Conservation (phyloP, 2,888 invertebrate genomes). For the Diploptera punctata region DNA sequence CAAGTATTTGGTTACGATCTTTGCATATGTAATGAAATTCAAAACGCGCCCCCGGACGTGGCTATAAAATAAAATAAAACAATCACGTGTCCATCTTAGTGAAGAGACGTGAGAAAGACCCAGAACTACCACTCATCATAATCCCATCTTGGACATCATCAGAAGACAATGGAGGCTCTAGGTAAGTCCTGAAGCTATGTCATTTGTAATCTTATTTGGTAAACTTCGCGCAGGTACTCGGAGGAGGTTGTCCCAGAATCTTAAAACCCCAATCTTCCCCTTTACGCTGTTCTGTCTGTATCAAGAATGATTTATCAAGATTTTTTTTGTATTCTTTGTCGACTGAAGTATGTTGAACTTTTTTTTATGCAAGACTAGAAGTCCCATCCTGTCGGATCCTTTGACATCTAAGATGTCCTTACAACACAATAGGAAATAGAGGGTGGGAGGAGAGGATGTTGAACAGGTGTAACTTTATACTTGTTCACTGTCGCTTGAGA, state of each 20-base stretch:
- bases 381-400: conserved; percentile 10
- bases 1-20: neutral
- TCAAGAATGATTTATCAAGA: neutral
- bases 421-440: neutral
- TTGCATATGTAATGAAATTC: conserved; percentile 18
- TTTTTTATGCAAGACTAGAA: neutral
- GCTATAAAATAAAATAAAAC: neutral
- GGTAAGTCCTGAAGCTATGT: conserved; percentile 20
- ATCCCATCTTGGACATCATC: neutral
- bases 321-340: conserved; percentile 4
- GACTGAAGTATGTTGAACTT: neutral
- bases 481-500: neutral
- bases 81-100: conserved; percentile 11
- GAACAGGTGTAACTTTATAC: neutral
- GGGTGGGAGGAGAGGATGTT: neutral
- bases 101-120: conserved; percentile 9
- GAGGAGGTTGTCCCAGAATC: conserved; percentile 3
- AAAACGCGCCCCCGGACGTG: neutral
- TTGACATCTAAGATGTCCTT: neutral
- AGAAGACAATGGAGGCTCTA: conserved; percentile 31
- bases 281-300: neutral
- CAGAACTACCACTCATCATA: neutral
- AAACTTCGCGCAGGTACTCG: neutral
- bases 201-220: neutral
- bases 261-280: neutral